Conservation (phyloP, 2,797 vertebrate genomes). For the Parauchenoglanis ngamensis region DNA sequence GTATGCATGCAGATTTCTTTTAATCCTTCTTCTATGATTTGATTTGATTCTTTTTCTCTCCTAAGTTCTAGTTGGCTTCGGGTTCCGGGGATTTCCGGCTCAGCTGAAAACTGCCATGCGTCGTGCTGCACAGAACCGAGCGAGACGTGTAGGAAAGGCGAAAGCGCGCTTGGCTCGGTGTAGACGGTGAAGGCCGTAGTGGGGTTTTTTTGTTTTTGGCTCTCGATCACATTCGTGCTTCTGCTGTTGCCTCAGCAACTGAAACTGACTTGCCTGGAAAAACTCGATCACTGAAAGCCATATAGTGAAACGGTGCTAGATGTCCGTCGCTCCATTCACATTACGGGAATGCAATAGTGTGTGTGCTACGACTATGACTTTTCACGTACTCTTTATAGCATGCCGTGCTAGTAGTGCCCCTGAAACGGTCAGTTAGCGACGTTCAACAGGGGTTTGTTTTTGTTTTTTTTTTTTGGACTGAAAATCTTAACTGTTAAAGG, state of each 20-base stretch:
- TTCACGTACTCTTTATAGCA: slow-evolving; percentile 79
- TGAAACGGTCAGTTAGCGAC: slow-evolving; percentile 64
- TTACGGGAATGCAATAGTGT: slow-evolving; percentile 83
- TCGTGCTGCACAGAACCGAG: slow-evolving; percentile 84
- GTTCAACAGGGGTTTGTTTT: not conserved
- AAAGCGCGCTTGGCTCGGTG: slow-evolving; percentile 40
- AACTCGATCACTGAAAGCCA: slow-evolving; percentile 84
- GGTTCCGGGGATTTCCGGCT: slow-evolving; percentile 85
- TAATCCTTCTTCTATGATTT: slow-evolving; percentile 81
- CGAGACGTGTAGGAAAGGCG: not conserved
- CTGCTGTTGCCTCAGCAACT: slow-evolving; percentile 78
- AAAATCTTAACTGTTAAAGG: slow-evolving; percentile 38
- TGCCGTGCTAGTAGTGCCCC: slow-evolving; percentile 79
- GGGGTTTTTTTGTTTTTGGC: slow-evolving; percentile 45
- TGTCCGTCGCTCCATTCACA: slow-evolving; percentile 79
- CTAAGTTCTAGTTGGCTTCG: slow-evolving; percentile 83
- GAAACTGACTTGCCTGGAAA: slow-evolving; percentile 79
- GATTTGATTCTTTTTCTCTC: not conserved
- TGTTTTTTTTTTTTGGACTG: not conserved
- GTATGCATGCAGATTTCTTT: slow-evolving; percentile 89
- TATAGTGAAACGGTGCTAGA: slow-evolving; percentile 85
- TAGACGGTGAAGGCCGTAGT: slow-evolving; percentile 52
- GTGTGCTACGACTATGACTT: slow-evolving; percentile 73
- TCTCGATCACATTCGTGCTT: slow-evolving; percentile 76
- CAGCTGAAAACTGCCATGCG: slow-evolving; percentile 99